Base-by-base conservation (phyloP, 2,113 vertebrate genomes). In the Casuarius casuarius region DNA sequence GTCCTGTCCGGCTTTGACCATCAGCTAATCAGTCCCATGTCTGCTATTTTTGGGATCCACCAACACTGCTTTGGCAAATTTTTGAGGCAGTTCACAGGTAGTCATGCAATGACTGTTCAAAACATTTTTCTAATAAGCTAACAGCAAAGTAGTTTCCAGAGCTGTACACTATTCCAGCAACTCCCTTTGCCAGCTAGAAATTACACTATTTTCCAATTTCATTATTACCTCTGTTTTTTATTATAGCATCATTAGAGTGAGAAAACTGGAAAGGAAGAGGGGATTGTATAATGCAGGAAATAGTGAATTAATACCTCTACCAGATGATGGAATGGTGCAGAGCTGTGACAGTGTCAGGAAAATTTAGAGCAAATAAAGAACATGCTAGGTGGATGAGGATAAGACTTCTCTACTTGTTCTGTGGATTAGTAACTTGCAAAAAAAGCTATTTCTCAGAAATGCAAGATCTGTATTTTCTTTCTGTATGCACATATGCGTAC, bases 141-240 rank as follows among this genome's bases (percentile, higher is more conserved):
- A 74, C 70, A 94, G 89, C 77, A 95, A 91, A 83, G 77, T 83
- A 66, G 74, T 83, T 87, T 95, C 86, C 92, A 94, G 92, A 93
- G 52, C 89, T 46, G 13, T 58, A 5, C 38, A 89, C 49, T 42
- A n/a, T n/a, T 95, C 94, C 94, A 96, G 87, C 68, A 72, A 18
- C 33, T 84, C 51, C 46, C 18, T 75, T 84, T 80, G 87, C 92
- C 91, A 95, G 76, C 87, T 77, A 88, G 89, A 88, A 95, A 92
- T 96, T 77, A 67, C n/a, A 4, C 94, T 63, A 40, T 95, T 95
- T 95, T 95, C 95, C 95, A 61, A 71, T 93, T 94, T 92, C 91
- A 92, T 96, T 94, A 94, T 92, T 96, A 91, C 93, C 80, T 91
- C 89, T 96, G 95, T 58, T 92, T 96, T 97, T 97, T 97, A 97